Evolutionary conservation across 2,888 invertebrate genomes (phyloP).

Genomic region (Poecilus cupreus): DNA sequence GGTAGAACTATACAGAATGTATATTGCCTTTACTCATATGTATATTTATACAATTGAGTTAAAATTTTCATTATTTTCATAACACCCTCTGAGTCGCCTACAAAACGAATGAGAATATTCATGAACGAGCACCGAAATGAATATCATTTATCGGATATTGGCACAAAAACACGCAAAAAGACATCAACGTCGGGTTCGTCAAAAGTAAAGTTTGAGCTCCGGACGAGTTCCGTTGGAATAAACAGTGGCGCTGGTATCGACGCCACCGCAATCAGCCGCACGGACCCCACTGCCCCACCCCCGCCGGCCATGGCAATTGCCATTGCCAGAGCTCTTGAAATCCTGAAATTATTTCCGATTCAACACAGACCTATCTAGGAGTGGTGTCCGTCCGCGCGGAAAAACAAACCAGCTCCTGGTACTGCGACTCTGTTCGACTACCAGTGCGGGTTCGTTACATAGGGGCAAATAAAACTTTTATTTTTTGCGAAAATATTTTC

Average conservation of each 20-base stretch:
- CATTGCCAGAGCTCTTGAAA: slow-evolving; percentile 3
- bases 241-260: background rate
- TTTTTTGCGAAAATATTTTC: too few species aligned
- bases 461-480: background rate
- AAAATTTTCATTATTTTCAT: slow-evolving; percentile 28
- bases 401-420: background rate
- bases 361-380: slow-evolving; percentile 35
- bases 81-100: background rate
- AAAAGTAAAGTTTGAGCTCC: slow-evolving; percentile 19
- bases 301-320: background rate
- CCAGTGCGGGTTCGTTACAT: background rate
- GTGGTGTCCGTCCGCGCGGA: background rate
- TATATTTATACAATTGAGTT: slow-evolving; percentile 24
- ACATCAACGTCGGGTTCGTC: slow-evolving; percentile 16
- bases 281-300: background rate
- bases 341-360: slow-evolving; percentile 44
- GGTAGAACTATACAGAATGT: too few species aligned
- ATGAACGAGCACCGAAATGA: slow-evolving; percentile 11
- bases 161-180: slow-evolving; percentile 11
- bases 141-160: slow-evolving; percentile 26
- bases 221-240: slow-evolving; percentile 9
- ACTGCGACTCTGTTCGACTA: background rate
- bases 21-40: too few species aligned
- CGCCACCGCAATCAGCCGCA: background rate
- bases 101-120: background rate